Evolutionary conservation across 2,888 invertebrate genomes (phyloP), one percentile per base, ranked within the genome.

Genomic region (Macrosiphum euphorbiae): DNA sequence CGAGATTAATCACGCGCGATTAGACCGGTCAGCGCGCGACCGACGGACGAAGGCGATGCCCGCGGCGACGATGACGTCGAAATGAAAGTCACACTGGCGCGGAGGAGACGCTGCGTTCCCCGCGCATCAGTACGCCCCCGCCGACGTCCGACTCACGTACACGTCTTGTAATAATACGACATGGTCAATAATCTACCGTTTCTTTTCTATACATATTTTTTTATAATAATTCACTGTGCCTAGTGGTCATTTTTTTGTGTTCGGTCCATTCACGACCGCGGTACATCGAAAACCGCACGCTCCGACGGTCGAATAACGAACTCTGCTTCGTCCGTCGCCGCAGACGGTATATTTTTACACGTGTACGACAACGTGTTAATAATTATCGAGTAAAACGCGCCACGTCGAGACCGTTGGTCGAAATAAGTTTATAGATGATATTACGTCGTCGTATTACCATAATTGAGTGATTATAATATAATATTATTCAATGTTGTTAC

Each of bases 81-180:
- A 93, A 93, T 58, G 92, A 93, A 93, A 93, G 92, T 93, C 88
- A 88, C 78, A 52, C 88, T 47, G 67, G 50, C 16, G 55, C 35
- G 35, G 13, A 61, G 50, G 92, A 78, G 52, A 88, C 58, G 78
- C 35, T 47, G 55, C 52, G 11, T 55, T 88, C 87, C 92, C 78
- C 92, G 78, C 67, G 20, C 78, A 78, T 78, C 78, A 3, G 78
- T n/a, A 88, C 92, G 88, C 92, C 92, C 88, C 92, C 92, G 92
- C 88, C 67, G 52, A 88, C 35, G 88, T 88, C 67, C 67, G 92
- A 52, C 28, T 87, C 92, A 41, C 92, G 92, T 91, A 47, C 52
- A 13, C 10, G 50, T 52, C 11, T 78, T 35, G 35, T 78, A 78
- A 90, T 78, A 90, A 91, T 85, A 85, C 52, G 91, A 90, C 91